These are phyloP conservation scores for Schrankia costaestrigalis DNA, from an alignment of 2,888 invertebrate species.

Conservation along the genomic window DNA sequence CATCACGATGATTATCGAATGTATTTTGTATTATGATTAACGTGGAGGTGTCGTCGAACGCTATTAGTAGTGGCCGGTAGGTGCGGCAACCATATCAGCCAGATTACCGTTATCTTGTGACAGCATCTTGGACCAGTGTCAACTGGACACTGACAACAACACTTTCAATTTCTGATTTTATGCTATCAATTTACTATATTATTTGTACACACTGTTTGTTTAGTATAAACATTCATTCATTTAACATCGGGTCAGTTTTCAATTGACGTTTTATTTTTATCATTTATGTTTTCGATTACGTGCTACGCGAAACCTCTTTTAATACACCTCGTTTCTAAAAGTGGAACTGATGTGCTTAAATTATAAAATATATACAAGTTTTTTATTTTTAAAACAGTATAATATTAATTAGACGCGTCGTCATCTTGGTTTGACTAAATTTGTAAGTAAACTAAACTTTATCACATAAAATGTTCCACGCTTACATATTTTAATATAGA, in stretches of 20 bases:
- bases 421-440: slow-evolving; percentile 1
- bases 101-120: slow-evolving; percentile 71
- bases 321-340: too few species aligned
- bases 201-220: background rate
- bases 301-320: too few species aligned
- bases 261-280: too few species aligned
- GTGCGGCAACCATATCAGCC: slow-evolving; percentile 51
- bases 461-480: too few species aligned
- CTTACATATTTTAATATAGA: too few species aligned
- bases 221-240: too few species aligned
- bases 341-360: too few species aligned
- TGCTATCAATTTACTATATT: slow-evolving; percentile 8
- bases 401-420: slow-evolving; percentile 6
- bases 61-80: slow-evolving; percentile 40
- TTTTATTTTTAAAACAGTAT: too few species aligned
- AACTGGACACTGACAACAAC: slow-evolving; percentile 58
- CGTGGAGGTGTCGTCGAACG: slow-evolving; percentile 52
- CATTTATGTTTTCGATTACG: too few species aligned
- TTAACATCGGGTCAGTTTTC: too few species aligned
- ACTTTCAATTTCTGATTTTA: slow-evolving; percentile 57
- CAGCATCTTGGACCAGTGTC: slow-evolving; percentile 75
- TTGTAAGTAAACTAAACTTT: slow-evolving; percentile 4
- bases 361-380: too few species aligned
- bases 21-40: slow-evolving; percentile 47
- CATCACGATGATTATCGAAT: slow-evolving; percentile 12